Conservation (phyloP, 2,797 vertebrate genomes). For the Crax fasciolata region DNA sequence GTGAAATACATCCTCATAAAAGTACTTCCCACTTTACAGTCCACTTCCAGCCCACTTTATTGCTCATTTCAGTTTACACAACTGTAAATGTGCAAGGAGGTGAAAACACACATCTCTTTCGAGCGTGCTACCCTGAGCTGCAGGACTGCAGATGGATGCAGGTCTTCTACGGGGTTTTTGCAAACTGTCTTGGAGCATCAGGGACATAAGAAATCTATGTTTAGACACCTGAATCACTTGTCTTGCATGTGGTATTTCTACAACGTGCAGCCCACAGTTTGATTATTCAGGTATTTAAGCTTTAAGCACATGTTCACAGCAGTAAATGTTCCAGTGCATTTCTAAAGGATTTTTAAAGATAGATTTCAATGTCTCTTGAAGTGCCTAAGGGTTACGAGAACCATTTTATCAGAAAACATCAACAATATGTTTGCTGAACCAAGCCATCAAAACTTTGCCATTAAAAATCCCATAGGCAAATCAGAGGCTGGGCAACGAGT, state of each 20-base stretch:
- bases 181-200: neutral
- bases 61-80: neutral
- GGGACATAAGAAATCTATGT: neutral
- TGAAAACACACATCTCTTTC: neutral
- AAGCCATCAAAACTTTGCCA: neutral
- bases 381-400: neutral
- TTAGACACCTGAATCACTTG: neutral
- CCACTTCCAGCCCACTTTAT: neutral
- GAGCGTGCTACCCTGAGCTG: neutral
- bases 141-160: neutral
- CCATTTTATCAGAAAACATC: neutral
- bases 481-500: rapidly evolving
- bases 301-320: neutral
- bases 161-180: neutral
- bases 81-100: neutral
- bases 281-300: neutral
- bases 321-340: neutral
- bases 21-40: neutral
- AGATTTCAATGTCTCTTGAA: neutral
- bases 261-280: rapidly evolving
- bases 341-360: neutral
- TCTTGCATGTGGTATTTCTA: neutral
- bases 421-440: neutral
- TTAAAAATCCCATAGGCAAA: neutral
- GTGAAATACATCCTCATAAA: neutral